Evolutionary conservation across 2,888 invertebrate species (phyloP), one percentile per base, ranked within the genome.

Genomic region (Eudemis profundana): DNA sequence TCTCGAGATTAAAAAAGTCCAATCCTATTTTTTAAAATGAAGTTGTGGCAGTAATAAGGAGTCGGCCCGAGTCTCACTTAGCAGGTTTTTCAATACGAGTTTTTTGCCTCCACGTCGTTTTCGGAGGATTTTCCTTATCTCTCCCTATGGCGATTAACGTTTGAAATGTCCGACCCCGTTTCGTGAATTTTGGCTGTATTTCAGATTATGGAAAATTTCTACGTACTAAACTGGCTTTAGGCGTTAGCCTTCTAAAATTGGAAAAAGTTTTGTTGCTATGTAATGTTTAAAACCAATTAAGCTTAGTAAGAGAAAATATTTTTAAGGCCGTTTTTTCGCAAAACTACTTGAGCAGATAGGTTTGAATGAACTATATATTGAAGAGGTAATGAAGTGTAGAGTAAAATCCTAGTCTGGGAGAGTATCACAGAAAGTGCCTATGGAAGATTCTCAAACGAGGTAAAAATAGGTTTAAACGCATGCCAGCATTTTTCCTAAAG

Each of bases 141-240:
- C 54, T 57, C 64, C 57, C 64, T 64, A 59, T 59, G 57, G 27
- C 51, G 57, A 64, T 64, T 59, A 64, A 64, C 64, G 64, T 59
- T 59, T 51, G 64, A 64, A 64, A 64, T 51, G 64, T 51, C 50
- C 64, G 50, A 64, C 42, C 56, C 40, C 40, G 49, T 57, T 63
- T 49, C 42, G 62, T 42, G 49, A 56, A 56, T 42, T 63, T 56
- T 42, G 49, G 46, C 56, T 42, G 56, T 56, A 33, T 33, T 57
- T 36, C 56, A 50, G 40, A 49, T 53, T 49, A 56, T 19, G 15
- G 29, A 49, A 33, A 33, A 33, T 33, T 2, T 33, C 8, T 33
- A n/a, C n/a, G n/a, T n/a, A 33, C 8, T 33, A 33, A 40, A 27
- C 44, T 33, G 3, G 27, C 21, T 29, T 27, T 29, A n/a, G 56